These are phyloP conservation scores for Dipus sagitta DNA, from an alignment of 2,797 vertebrate species.

Conservation along the genomic window DNA sequence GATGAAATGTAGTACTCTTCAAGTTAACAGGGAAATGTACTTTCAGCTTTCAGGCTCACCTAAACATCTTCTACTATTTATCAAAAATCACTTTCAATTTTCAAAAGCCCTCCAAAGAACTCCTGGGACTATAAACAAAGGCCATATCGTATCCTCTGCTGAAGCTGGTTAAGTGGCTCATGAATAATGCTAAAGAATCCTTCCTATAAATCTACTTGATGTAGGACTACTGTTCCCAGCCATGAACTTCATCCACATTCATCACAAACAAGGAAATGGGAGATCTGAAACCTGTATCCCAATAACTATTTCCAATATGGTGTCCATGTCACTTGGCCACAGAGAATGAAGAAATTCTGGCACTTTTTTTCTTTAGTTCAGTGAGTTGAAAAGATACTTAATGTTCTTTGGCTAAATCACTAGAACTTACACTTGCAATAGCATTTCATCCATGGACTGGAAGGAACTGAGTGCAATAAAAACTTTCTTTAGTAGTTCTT, in stretches of 20 bases:
- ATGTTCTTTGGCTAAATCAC: conserved; percentile 31
- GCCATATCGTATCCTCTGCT: conserved; percentile 78
- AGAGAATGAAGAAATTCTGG: conserved; percentile 32
- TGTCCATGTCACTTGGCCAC: not conserved
- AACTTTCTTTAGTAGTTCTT: not conserved
- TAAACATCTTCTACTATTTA: conserved; percentile 84
- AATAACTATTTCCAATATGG: conserved; percentile 51
- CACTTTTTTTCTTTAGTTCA: not conserved
- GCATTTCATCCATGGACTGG: not conserved
- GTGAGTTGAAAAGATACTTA: conserved; percentile 42
- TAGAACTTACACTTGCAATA: conserved; percentile 26
- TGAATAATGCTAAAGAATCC: conserved; percentile 79
- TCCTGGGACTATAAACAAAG: conserved; percentile 81
- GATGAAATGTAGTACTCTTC: conserved; percentile 84
- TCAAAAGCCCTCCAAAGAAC: conserved; percentile 79
- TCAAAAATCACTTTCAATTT: conserved; percentile 84
- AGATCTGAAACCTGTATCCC: conserved; percentile 62
- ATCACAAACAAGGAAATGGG: conserved; percentile 71
- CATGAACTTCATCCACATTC: conserved; percentile 70
- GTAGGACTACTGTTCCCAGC: conserved; percentile 66
- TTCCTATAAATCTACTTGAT: conserved; percentile 76
- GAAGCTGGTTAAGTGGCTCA: conserved; percentile 73
- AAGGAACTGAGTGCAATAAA: not conserved
- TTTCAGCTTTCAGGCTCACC: conserved; percentile 79
- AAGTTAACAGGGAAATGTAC: conserved; percentile 85